Base-by-base conservation (phyloP, 2,888 invertebrate genomes). In the Rapana venosa region DNA sequence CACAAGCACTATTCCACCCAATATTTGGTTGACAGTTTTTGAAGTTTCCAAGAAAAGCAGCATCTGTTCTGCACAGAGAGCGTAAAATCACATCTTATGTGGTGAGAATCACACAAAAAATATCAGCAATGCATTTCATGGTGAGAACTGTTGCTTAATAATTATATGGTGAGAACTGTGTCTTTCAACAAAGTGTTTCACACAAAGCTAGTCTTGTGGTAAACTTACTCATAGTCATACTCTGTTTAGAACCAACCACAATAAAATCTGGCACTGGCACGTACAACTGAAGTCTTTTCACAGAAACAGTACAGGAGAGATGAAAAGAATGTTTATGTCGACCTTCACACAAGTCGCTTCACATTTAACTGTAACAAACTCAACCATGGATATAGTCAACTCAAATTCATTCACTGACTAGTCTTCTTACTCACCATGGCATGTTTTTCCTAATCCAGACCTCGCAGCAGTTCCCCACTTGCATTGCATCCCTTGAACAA, bases 381-480 rank as follows among this genome's bases (percentile, higher is more conserved):
- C 8, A n/a, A 22, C 74, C 74, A 74, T 5, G 74, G 11, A 74
- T 26, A n/a, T n/a, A 30, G 26, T n/a, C 74, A 74, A 8, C n/a
- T 26, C 17, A 30, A 22, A 22, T 74, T n/a, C 30, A n/a, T n/a
- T 74, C 30, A 11, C 11, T 74, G 74, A 22, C 30, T 74, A 17
- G 22, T n/a, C n/a, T 17, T 74, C 26, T 26, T 8, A n/a, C 22
- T n/a, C n/a, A 4, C 47, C 47, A 74, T n/a, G 5, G 11, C 8
- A 74, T n/a, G 61, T 61, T 61, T 61, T 61, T 61, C 13, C 13
- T 17, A 61, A 61, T 17, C 17, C 13, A 61, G 26, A 22, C 47
- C 47, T 83, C n/a, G 20, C 81, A 83, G 81, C 81, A 83, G 81
- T 83, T 36, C 47, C 22, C 81, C 81, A 83, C 81, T 83, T 83